Evolutionary conservation across 2,797 vertebrate genomes (phyloP).

Genomic region (Acanthis flammea): DNA sequence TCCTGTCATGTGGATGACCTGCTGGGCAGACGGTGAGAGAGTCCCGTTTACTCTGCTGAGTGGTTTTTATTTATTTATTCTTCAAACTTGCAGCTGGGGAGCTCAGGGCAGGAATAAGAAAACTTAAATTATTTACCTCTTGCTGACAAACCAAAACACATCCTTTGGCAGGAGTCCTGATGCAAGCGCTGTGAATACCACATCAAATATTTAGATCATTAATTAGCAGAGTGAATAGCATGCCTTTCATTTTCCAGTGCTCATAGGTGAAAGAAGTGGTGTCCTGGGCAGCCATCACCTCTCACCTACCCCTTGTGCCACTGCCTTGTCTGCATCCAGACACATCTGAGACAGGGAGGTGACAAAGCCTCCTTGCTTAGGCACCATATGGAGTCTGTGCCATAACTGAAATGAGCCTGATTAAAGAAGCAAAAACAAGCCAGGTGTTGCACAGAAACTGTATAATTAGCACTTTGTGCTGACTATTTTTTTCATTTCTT

Average conservation of each 20-base stretch:
- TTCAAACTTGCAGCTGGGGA: slow-evolving; percentile 6
- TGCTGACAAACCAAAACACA: neutral
- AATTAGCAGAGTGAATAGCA: neutral
- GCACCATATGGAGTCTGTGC: neutral
- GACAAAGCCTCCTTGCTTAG: neutral
- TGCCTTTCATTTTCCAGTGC: neutral
- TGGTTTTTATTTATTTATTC: slow-evolving; percentile 24
- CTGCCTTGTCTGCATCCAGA: neutral
- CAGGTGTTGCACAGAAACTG: slow-evolving; percentile 66
- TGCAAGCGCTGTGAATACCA: neutral
- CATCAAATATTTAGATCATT: slow-evolving; percentile 41
- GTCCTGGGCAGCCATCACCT: neutral
- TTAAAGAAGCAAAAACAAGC: slow-evolving; percentile 70
- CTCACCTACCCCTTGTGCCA: fast-evolving
- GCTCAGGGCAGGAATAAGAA: neutral
- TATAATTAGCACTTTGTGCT: slow-evolving; percentile 75
- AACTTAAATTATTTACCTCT: slow-evolving; percentile 35
- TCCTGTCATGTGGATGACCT: neutral
- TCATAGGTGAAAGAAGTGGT: neutral
- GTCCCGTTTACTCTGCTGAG: neutral
- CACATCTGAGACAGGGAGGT: neutral
- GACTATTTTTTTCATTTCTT: slow-evolving; percentile 10
- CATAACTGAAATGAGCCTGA: slow-evolving; percentile 54
- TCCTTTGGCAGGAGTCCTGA: slow-evolving; percentile 15
- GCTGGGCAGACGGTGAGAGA: neutral